Conservation (phyloP, 2,113 vertebrate species). For the Plectropomus leopardus region DNA sequence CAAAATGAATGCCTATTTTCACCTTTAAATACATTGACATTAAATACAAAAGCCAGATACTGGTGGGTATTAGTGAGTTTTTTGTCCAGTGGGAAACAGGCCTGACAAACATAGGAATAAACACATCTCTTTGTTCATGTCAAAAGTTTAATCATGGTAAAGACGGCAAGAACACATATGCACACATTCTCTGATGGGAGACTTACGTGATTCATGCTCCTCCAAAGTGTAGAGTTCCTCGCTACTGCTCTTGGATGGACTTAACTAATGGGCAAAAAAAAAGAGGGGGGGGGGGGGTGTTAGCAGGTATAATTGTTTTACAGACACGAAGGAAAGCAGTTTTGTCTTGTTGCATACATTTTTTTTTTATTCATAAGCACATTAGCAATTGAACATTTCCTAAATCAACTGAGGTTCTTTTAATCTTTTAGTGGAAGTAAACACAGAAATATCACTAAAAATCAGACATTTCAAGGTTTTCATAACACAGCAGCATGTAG, state of each 20-base stretch:
- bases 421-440: background rate
- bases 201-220: slow-evolving; percentile 95
- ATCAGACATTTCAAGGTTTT: background rate
- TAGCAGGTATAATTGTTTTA: background rate
- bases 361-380: background rate
- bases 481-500: background rate
- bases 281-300: background rate
- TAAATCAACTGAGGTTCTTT: background rate
- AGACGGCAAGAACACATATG: background rate
- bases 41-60: too few species aligned
- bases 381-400: background rate
- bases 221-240: slow-evolving; percentile 89
- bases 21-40: too few species aligned
- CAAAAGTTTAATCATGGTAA: background rate
- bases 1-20: too few species aligned
- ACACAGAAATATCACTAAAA: background rate
- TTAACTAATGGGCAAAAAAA: slow-evolving; percentile 81
- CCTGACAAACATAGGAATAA: background rate
- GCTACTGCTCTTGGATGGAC: slow-evolving; percentile 80
- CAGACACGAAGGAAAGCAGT: background rate
- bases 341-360: background rate
- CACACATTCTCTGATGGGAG: background rate
- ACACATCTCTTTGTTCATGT: background rate
- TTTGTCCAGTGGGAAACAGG: too few species aligned
- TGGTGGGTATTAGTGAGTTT: too few species aligned